A percentile compares a stretch with the other conserved stretches of the same genome.
phyloP scores from a whole-genome alignment of 53 echinoderm and acorn worm genomes.

The Temnopleurus reevesii region DNA sequence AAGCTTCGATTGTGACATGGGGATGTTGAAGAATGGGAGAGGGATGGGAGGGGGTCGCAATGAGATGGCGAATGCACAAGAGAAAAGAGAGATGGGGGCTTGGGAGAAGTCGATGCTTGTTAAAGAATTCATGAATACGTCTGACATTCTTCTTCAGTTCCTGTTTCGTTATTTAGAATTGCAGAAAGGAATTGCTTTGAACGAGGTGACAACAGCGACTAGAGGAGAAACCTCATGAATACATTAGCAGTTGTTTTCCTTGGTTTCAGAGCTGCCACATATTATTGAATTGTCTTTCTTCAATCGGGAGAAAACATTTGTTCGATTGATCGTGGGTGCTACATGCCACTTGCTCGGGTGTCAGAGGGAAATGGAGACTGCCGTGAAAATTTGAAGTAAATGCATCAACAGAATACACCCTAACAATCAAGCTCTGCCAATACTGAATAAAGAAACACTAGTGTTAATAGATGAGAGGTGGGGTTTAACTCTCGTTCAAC shows the following conservation, averaged over 20 bases:
- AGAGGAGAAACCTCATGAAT: constrained; percentile 33
- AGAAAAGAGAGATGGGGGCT: constrained; percentile 5
- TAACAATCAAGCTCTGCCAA: too few relatives aligned
- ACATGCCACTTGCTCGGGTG: background rate
- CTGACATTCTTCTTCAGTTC: constrained; percentile 46
- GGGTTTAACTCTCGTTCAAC: background rate
- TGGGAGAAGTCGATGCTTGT: constrained; percentile 26
- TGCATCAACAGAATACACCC: constrained; percentile 6
- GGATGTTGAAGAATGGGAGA: background rate
- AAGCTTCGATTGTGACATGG: background rate
- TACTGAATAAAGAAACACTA: background rate
- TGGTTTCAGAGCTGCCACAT: constrained; percentile 42
- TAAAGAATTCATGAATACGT: constrained; percentile 49
- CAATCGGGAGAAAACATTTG: constrained; percentile 47
- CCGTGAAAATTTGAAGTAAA: background rate
- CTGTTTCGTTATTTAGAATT: constrained; percentile 38
- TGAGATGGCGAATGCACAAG: constrained; percentile 3
- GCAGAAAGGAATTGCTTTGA: constrained; percentile 51
- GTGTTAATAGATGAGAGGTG: background rate
- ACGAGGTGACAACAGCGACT: background rate
- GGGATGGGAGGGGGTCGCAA: background rate
- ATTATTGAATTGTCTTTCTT: constrained; percentile 51
- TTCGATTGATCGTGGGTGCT: constrained; percentile 40
- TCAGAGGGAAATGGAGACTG: constrained; percentile 8
- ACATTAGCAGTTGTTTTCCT: constrained; percentile 37